A percentile compares a stretch with the other conserved stretches of the same genome.
Conservation (phyloP, 1,140 invertebrate genomes). For the Megalonaias nervosa region DNA sequence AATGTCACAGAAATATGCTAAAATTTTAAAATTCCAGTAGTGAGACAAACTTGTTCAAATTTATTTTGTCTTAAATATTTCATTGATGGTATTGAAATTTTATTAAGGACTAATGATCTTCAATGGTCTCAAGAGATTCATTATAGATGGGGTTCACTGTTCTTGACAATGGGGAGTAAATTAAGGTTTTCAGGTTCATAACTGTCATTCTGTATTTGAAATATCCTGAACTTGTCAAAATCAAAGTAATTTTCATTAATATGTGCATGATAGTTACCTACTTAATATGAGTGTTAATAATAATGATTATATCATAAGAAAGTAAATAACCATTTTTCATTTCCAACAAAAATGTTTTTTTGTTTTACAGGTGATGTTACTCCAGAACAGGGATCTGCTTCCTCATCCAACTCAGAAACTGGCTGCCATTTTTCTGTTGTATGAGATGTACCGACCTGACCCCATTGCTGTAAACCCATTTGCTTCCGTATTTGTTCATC, state of each 20-base stretch:
- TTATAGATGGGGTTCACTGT: no score
- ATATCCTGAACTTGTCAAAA: neutral
- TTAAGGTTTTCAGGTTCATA: no score
- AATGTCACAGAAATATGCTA: no score
- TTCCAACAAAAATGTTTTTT: conserved; percentile 2
- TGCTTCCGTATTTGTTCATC: conserved; percentile 78
- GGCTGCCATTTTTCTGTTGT: conserved; percentile 80
- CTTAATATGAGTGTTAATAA: no score
- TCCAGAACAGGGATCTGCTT: conserved; percentile 82
- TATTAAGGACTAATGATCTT: no score
- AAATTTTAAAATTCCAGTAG: no score
- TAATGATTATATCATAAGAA: neutral
- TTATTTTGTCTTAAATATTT: no score
- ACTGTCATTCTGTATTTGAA: no score
- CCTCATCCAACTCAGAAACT: conserved; percentile 79
- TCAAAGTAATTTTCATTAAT: neutral
- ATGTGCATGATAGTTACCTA: neutral
- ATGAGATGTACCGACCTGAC: conserved; percentile 82
- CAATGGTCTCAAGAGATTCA: no score
- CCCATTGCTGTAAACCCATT: conserved; percentile 81
- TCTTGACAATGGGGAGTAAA: no score
- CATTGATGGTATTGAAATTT: no score
- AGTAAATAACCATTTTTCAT: neutral
- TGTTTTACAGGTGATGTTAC: conserved; percentile 76
- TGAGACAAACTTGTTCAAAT: no score